phyloP scores from a whole-genome alignment of 2,113 vertebrate species.

The Rhipidura dahli region DNA sequence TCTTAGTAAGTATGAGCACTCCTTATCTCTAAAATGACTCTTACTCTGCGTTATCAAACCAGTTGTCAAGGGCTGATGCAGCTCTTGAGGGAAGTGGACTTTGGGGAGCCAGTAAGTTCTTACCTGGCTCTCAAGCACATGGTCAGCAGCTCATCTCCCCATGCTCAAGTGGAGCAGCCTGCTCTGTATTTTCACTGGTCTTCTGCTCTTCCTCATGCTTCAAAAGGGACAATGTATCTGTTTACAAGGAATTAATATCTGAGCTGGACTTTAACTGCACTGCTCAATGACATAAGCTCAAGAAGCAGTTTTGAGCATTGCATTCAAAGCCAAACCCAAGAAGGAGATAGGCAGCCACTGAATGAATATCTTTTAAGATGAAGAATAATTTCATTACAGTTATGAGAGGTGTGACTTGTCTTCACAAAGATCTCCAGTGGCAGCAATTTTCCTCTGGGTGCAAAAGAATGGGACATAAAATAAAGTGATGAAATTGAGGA shows the following conservation, averaged over 20 bases:
- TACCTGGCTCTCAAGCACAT: not conserved
- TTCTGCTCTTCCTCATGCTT: not conserved
- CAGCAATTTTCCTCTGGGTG: not conserved
- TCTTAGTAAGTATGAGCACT: not conserved
- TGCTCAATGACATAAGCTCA: not conserved
- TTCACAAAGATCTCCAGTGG: not conserved
- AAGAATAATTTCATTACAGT: not conserved
- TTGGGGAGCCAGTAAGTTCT: not conserved
- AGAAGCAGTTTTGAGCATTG: not conserved
- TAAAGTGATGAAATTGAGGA: not conserved
- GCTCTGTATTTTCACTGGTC: not conserved
- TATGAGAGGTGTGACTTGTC: not conserved
- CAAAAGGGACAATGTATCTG: rapidly evolving
- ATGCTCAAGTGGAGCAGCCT: not conserved
- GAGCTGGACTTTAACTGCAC: not conserved
- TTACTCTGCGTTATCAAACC: not conserved
- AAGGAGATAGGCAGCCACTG: not conserved
- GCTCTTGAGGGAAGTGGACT: not conserved
- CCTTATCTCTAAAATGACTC: not conserved
- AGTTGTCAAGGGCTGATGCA: not conserved
- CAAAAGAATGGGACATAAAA: not conserved
- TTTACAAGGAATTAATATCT: not conserved
- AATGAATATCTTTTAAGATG: not conserved
- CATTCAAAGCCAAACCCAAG: not conserved
- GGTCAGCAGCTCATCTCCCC: rapidly evolving